These are phyloP conservation scores for Urosaurus nigricauda DNA, from an alignment of 2,797 vertebrate genomes.

Conservation along the genomic window DNA sequence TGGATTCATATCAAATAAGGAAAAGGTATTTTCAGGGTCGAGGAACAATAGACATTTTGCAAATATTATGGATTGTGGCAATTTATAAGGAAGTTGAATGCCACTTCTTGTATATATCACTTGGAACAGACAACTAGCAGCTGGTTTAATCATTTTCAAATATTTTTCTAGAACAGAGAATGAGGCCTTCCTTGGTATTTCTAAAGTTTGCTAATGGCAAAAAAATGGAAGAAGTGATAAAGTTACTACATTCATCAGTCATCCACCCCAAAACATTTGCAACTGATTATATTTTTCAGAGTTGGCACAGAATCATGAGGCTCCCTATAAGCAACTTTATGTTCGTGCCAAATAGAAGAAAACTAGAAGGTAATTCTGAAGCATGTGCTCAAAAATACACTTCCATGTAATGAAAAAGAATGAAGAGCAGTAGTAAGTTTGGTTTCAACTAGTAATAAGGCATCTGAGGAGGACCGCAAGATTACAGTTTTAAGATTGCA, in stretches of 20 bases:
- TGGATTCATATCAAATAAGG: conserved; percentile 32
- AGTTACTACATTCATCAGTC: conserved; percentile 75
- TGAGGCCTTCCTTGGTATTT: conserved; percentile 57
- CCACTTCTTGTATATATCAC: background rate
- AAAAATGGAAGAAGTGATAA: conserved; percentile 68
- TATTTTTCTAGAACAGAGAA: conserved; percentile 45
- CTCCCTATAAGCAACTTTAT: conserved; percentile 59
- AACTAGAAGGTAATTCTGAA: conserved; percentile 65
- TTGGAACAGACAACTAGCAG: conserved; percentile 39
- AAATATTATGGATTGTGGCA: background rate
- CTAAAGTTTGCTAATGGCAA: conserved; percentile 67
- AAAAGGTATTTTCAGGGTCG: conserved; percentile 42
- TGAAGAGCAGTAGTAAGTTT: background rate
- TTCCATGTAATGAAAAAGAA: conserved; percentile 33
- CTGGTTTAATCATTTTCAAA: conserved; percentile 51
- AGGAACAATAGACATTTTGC: conserved; percentile 32
- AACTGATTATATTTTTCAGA: conserved; percentile 75
- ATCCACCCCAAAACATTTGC: conserved; percentile 81
- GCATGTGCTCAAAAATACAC: conserved; percentile 24
- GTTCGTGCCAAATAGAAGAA: conserved; percentile 60
- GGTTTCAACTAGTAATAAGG: conserved; percentile 33
- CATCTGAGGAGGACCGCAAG: conserved; percentile 7
- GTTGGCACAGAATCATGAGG: conserved; percentile 65
- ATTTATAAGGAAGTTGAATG: background rate
- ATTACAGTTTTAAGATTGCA: conserved; percentile 20